Conservation (phyloP, 2,888 invertebrate species). For the Trachelus troglodyta region DNA sequence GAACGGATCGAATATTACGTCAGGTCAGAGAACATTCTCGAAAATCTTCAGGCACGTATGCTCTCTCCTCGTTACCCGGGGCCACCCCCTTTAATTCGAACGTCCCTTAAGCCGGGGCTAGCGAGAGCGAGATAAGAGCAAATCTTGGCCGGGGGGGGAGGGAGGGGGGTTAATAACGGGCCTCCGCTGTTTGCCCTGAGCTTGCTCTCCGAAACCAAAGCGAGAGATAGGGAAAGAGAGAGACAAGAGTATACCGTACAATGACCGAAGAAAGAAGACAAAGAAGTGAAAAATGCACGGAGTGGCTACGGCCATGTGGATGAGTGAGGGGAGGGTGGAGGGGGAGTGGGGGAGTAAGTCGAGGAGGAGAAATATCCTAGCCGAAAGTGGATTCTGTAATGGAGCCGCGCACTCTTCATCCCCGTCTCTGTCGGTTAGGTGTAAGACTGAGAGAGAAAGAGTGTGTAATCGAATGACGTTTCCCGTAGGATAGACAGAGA, state of each 20-base stretch:
- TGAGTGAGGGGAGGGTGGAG: not conserved
- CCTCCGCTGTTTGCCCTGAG: not conserved
- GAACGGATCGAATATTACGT: not conserved
- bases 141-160: too few species aligned
- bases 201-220: not conserved
- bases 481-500: constrained; percentile 3
- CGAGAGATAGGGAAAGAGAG: constrained; percentile 15
- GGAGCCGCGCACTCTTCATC: not conserved
- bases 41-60: not conserved
- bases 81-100: not conserved
- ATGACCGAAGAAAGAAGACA: not conserved
- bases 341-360: too few species aligned
- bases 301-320: not conserved
- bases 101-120: not conserved
- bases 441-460: not conserved
- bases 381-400: not conserved
- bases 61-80: not conserved
- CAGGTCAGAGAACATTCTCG: not conserved
- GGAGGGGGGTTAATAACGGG: not conserved
- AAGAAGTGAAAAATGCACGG: not conserved
- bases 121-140: not conserved
- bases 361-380: not conserved
- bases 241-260: not conserved
- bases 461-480: not conserved
- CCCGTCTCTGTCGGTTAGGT: not conserved